Conservation (phyloP, 2,113 vertebrate species). For the Zeus faber region DNA sequence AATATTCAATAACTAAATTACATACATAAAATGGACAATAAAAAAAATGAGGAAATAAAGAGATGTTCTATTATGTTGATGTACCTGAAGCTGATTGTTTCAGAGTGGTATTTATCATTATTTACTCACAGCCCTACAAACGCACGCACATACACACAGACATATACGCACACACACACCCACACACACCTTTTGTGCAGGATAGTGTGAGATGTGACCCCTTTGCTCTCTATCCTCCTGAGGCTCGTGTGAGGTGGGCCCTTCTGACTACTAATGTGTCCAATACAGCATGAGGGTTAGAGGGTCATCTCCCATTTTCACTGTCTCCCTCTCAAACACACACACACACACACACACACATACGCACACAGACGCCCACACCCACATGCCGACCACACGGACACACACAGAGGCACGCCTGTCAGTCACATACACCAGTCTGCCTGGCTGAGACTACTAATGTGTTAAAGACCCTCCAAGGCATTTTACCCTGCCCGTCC, state of each 20-base stretch:
- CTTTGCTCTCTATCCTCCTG: conserved; percentile 41
- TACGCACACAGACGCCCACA: background rate
- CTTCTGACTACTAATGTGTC: conserved; percentile 65
- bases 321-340: conserved; percentile 17
- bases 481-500: conserved; percentile 14
- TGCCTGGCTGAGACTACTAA: conserved; percentile 58
- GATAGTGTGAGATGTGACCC: conserved; percentile 37
- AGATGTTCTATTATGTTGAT: no score
- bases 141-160: background rate
- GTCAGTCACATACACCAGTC: conserved; percentile 42
- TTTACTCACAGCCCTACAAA: background rate
- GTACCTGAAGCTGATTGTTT: no score
- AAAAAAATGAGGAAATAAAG: no score
- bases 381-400: background rate
- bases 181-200: conserved; percentile 2
- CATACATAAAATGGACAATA: no score
- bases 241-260: conserved; percentile 34
- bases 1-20: no score
- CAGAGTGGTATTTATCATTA: no score
- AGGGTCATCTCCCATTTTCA: conserved; percentile 36
- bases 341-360: conserved; percentile 15
- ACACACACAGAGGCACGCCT: conserved; percentile 24
- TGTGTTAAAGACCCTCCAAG: conserved; percentile 33
- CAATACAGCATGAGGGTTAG: conserved; percentile 49
- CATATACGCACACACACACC: background rate